Percentiles rank a stretch among this genome's conserved stretches.
Conservation (phyloP, 2,888 invertebrate genomes). For the Lycophotia porphyrea region DNA sequence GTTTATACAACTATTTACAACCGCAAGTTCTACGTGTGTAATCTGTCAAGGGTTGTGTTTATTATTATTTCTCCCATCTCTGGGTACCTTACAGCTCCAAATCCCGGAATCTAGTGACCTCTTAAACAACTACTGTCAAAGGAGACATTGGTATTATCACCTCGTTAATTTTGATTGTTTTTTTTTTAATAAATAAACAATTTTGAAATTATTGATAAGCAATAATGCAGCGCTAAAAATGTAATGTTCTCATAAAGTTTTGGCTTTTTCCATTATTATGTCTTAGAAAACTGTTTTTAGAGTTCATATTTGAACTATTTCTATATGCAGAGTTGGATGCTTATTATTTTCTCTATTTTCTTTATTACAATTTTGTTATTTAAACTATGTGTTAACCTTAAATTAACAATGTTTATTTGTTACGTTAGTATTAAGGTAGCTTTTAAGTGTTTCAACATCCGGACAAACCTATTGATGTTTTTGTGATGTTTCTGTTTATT, state of each 20-base stretch:
- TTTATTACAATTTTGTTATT: no score
- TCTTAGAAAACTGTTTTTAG: conserved; percentile 4
- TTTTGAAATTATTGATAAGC: conserved; percentile 28
- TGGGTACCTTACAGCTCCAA: not conserved
- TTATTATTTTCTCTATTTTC: not conserved
- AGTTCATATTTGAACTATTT: conserved; percentile 6
- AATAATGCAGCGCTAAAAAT: not conserved
- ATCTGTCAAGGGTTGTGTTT: not conserved
- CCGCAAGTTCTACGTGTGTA: no score
- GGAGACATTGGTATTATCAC: conserved; percentile 21
- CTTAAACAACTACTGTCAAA: not conserved
- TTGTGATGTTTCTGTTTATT: no score
- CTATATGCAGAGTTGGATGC: no score
- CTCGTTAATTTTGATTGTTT: not conserved
- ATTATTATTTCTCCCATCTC: not conserved
- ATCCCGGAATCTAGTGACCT: not conserved
- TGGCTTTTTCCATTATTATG: not conserved
- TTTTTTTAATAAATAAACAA: conserved; percentile 30
- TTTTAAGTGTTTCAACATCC: no score
- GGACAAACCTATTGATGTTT: no score
- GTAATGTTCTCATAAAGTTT: not conserved
- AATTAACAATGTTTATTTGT: no score
- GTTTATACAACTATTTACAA: not conserved
- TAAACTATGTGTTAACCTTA: no score
- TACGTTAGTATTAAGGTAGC: no score